Conservation (phyloP, 2,113 vertebrate species). For the Prolemur simus region DNA sequence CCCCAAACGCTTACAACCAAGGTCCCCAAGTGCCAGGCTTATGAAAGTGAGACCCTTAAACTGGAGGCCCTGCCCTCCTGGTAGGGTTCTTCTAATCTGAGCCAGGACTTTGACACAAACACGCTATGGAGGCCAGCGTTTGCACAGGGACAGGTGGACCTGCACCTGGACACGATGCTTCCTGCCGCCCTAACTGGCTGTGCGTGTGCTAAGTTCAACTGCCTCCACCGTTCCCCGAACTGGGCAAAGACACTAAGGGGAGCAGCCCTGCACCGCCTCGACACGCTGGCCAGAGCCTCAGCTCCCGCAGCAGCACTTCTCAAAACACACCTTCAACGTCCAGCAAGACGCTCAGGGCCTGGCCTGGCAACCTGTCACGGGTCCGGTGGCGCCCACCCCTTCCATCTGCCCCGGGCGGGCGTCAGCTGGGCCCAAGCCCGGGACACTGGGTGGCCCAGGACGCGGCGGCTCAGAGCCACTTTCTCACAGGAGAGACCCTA, state of each 20-base stretch:
- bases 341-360: not conserved
- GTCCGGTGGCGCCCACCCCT: not conserved
- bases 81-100: not conserved
- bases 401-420: not conserved
- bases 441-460: not conserved
- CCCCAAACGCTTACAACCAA: not conserved
- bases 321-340: not conserved
- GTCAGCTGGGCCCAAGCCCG: not conserved
- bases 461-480: not conserved
- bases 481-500: not conserved
- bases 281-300: not conserved
- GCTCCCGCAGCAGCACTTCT: not conserved
- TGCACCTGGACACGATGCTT: not conserved
- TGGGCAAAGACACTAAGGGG: not conserved
- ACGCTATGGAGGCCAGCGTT: not conserved
- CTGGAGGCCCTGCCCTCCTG: not conserved
- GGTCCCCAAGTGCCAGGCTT: not conserved
- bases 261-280: not conserved
- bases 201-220: not conserved
- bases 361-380: slow-evolving; percentile 33
- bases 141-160: not conserved
- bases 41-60: not conserved
- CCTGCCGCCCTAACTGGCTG: not conserved
- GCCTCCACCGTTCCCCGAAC: not conserved
- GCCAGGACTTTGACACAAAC: not conserved